Evolutionary conservation across 35 echinoderm and acorn worm genomes (phyloP), one percentile per base, ranked within the genome.

Genomic region (Stichopus chloronotus): DNA sequence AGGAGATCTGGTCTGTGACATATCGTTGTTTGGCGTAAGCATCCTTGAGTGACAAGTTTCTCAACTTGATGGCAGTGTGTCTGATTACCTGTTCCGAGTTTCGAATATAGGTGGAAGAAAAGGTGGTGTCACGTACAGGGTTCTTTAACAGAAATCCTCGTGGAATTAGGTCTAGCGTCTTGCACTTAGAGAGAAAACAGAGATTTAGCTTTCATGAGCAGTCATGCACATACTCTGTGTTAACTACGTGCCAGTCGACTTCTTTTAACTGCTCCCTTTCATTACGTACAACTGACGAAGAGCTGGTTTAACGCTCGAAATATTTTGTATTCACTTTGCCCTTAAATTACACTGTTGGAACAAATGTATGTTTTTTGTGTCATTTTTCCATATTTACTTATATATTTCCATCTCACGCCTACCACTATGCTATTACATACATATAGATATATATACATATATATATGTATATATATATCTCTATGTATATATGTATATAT

Each of bases 11-110:
- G 2, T 87, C 56, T 58, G 57, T 22, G 16, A 87, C 12, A 22
- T 87, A 57, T 1, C 84, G 84, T 87, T 87, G 85, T 68, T 87
- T 87, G 8, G 57, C 54, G 58, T 87, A 87, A 4, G 85, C 85
- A 68, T 87, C 85, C 20, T 87, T 87, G 7, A 87, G 56, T 55
- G 85, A 20, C 2, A 87, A 11, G 25, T 87, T 23, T 17, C 56
- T 60, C 53, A 87, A 68, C 25, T 87, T 87, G 5, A 13, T 87
- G 13, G 57, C 57, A 87, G 85, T 61, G 4, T 87, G 59, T 25
- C 25, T 68, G 6, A 87, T 61, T 61, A 87, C 12, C 7, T 56
- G 10, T 25, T 60, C 56, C 8, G 85, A 87, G 17, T 17, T 16
- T 8, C 58, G 57, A 21, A 5, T 68, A 16, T 63, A 20, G 5